These are phyloP conservation scores for Plectus sambesii DNA, from an alignment of 1,140 invertebrate species.

Conservation along the genomic window DNA sequence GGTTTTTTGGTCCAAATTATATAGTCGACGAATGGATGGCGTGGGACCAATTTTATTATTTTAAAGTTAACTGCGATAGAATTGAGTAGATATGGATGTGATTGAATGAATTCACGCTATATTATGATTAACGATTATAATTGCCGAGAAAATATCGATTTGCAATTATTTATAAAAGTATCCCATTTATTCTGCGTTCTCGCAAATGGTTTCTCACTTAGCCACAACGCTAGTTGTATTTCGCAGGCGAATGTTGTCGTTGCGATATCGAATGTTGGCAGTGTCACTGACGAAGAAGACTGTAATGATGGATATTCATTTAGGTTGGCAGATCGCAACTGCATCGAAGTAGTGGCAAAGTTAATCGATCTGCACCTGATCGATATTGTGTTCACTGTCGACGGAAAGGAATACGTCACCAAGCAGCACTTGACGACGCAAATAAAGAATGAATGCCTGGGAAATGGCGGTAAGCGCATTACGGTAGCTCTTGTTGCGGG, in stretches of 20 bases:
- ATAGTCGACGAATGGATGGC: constrained; percentile 22
- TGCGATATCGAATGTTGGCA: not conserved
- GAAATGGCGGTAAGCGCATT: no score
- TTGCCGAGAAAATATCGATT: no score
- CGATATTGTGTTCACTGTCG: constrained; percentile 82
- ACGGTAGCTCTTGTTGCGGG: no score
- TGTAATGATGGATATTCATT: constrained; percentile 34
- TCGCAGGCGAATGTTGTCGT: no score
- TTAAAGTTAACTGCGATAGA: no score
- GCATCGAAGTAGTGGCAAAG: constrained; percentile 84
- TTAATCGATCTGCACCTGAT: constrained; percentile 72
- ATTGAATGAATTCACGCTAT: no score
- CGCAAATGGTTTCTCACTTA: no score
- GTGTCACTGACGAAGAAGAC: constrained; percentile 2
- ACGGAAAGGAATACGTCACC: constrained; percentile 95
- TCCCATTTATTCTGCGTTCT: no score
- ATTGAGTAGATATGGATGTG: no score
- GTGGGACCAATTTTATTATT: constrained; percentile 20
- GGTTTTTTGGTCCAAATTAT: not conserved
- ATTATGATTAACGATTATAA: no score
- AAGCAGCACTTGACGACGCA: constrained; percentile 61
- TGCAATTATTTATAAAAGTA: no score
- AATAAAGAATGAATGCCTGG: constrained; percentile 31
- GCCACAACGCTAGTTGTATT: constrained; percentile 18
- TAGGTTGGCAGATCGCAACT: constrained; percentile 90